Evolutionary conservation across 2,113 vertebrate genomes (phyloP).

Genomic region (Lophura nycthemera): DNA sequence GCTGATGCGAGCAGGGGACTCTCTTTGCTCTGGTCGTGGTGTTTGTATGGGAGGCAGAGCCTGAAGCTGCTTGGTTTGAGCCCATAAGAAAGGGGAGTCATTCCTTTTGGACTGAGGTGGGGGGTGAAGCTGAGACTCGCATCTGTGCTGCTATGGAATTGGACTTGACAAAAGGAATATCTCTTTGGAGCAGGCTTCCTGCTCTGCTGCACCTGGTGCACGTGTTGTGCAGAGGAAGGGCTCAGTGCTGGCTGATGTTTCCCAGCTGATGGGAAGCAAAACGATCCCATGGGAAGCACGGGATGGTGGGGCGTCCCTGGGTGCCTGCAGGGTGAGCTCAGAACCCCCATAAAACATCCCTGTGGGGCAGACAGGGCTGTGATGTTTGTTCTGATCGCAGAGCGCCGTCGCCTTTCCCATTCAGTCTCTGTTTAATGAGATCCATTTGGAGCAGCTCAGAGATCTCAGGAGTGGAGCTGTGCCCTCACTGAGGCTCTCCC

Average conservation of each 20-base stretch:
- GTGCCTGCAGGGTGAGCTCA: too few relatives aligned
- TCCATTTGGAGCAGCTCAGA: not conserved
- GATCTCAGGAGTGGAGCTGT: too few relatives aligned
- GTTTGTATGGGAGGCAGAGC: not conserved
- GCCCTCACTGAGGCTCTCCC: accelerated
- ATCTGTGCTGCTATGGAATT: not conserved
- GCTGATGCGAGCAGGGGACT: not conserved
- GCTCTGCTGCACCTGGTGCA: not conserved
- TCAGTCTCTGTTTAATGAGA: too few relatives aligned
- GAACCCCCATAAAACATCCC: not conserved
- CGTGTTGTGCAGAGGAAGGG: not conserved
- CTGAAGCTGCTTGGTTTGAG: not conserved
- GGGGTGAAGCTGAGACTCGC: not conserved
- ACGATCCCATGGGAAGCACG: not conserved
- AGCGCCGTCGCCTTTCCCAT: not conserved
- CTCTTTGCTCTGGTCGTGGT: not conserved
- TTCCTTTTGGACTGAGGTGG: too few relatives aligned
- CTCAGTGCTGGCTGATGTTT: not conserved
- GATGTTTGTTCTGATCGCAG: too few relatives aligned
- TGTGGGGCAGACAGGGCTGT: too few relatives aligned
- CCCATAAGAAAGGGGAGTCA: not conserved
- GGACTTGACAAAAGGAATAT: not conserved
- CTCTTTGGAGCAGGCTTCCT: not conserved
- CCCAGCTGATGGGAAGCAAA: not conserved
- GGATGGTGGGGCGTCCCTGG: too few relatives aligned